Evolutionary conservation across 2,113 vertebrate genomes (phyloP).

Genomic region (Malurus cyaneus): DNA sequence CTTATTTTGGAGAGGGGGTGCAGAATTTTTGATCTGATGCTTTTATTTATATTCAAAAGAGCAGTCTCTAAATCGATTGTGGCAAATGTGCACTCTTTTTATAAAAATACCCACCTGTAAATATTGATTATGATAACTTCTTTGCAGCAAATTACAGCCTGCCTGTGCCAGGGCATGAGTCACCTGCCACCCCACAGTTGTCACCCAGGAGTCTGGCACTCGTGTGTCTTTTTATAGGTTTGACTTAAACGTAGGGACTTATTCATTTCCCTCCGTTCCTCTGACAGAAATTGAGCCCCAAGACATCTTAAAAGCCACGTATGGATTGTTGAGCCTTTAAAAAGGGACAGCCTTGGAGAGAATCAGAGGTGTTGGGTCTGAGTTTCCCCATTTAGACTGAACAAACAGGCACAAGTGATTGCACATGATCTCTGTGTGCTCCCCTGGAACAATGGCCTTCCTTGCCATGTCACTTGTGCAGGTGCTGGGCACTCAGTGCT

Average conservation of each 20-base stretch:
- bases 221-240: not conserved
- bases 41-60: not conserved
- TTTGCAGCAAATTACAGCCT: conserved; percentile 15
- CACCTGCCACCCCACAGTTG: not conserved
- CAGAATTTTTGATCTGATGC: not conserved
- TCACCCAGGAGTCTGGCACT: conserved; percentile 16
- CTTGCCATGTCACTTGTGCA: not conserved
- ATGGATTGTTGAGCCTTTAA: not conserved
- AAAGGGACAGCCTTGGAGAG: not conserved
- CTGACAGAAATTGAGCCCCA: not conserved
- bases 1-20: not conserved
- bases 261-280: not conserved
- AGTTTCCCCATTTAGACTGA: too few species aligned
- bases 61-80: not conserved
- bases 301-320: not conserved
- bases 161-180: conserved; percentile 4
- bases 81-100: not conserved
- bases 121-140: conserved; percentile 11
- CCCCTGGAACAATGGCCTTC: not conserved
- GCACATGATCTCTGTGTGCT: not conserved
- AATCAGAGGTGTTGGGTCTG: not conserved
- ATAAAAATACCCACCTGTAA: conserved; percentile 8
- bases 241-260: not conserved
- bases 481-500: not conserved
- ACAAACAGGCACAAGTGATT: not conserved